Evolutionary conservation across 2,888 invertebrate genomes (phyloP).

Genomic region (Lysandra bellargus): DNA sequence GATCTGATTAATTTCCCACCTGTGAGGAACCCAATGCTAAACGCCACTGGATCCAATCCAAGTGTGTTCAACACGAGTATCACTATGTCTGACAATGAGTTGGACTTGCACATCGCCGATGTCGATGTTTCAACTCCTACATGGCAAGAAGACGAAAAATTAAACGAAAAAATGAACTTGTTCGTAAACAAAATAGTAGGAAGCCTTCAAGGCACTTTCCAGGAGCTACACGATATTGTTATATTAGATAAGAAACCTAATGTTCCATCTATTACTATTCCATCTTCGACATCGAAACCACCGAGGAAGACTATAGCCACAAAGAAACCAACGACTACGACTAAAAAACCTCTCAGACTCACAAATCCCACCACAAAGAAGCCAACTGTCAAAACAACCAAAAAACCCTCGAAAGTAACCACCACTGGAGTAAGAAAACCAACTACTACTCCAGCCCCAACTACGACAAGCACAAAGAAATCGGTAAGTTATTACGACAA

Average conservation of each 20-base stretch:
- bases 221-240: conserved; percentile 89
- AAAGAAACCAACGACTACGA: conserved; percentile 67
- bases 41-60: conserved; percentile 82
- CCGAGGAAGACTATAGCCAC: conserved; percentile 54
- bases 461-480: conserved; percentile 59
- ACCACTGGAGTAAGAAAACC: conserved; percentile 44
- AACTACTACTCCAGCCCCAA: conserved; percentile 42
- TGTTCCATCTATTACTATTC: conserved; percentile 54
- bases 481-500: conserved; percentile 52
- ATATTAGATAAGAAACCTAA: conserved; percentile 73
- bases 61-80: conserved; percentile 72
- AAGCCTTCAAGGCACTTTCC: conserved; percentile 90
- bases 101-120: conserved; percentile 69
- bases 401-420: conserved; percentile 58
- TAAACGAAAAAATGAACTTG: conserved; percentile 89
- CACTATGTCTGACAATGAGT: conserved; percentile 77
- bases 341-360: conserved; percentile 64
- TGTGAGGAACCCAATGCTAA: conserved; percentile 90
- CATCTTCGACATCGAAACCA: conserved; percentile 64
- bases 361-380: conserved; percentile 62
- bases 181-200: conserved; percentile 92
- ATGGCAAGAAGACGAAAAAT: conserved; percentile 86
- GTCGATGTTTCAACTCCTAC: conserved; percentile 88
- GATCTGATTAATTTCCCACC: conserved; percentile 91
- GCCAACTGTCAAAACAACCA: conserved; percentile 68